Evolutionary conservation across 2,113 vertebrate genomes (phyloP).

Genomic region (Sula dactylatra): DNA sequence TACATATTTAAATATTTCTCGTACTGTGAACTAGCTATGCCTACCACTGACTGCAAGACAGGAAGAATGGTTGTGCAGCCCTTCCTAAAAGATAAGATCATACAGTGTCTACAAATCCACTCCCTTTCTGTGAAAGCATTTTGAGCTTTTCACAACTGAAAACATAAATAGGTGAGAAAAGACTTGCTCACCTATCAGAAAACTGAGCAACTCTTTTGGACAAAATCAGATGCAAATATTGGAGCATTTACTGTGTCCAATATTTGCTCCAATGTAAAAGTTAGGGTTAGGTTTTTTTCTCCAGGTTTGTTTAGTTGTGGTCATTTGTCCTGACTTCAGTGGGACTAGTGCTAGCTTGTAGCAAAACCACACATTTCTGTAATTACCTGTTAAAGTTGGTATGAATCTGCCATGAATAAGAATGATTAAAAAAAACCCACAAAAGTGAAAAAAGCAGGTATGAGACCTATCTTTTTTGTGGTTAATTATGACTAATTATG

Average conservation of each 20-base stretch:
- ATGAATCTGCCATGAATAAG: neutral
- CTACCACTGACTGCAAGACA: neutral
- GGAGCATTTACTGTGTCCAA: neutral
- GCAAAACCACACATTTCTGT: neutral
- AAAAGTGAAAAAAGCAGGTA: neutral
- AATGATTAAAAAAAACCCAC: neutral
- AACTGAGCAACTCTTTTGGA: neutral
- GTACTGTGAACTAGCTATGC: constrained; percentile 21
- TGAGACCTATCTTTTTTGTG: neutral
- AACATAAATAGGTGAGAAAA: neutral
- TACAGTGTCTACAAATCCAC: neutral
- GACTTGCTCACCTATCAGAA: neutral
- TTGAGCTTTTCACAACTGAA: neutral
- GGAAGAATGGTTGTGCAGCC: neutral
- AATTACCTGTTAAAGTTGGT: neutral
- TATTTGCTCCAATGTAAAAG: neutral
- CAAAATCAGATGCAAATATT: neutral
- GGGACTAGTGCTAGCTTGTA: neutral
- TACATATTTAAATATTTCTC: constrained; percentile 40
- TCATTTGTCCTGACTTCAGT: neutral
- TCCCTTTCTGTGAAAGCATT: neutral
- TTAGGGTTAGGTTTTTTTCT: neutral
- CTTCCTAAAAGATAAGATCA: neutral
- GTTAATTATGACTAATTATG: neutral
- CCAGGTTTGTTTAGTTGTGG: neutral